A percentile compares a stretch with the other conserved stretches of the same genome.
Evolutionary conservation across 2,888 invertebrate species (phyloP).

Genomic region (Cerastis leucographa): DNA sequence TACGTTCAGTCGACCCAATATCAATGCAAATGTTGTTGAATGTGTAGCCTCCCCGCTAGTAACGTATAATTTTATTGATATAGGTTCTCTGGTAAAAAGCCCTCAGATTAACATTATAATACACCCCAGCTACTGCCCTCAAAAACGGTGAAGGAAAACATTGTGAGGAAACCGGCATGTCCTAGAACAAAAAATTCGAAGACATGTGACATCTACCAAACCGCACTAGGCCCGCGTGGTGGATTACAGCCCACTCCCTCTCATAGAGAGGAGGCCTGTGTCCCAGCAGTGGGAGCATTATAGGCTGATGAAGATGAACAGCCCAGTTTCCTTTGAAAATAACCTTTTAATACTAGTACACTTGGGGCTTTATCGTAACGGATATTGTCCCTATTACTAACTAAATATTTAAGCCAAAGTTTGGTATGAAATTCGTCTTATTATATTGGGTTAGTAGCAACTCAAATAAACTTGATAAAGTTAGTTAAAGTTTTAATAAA

Average conservation of each 20-base stretch:
- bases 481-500: conserved; percentile 40
- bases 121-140: too few species aligned
- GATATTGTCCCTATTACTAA: conserved; percentile 43
- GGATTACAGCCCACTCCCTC: too few species aligned
- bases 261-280: too few species aligned
- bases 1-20: conserved; percentile 57
- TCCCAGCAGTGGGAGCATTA: too few species aligned
- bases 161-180: too few species aligned
- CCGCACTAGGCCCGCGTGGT: too few species aligned
- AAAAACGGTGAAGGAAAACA: too few species aligned
- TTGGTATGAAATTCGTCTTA: conserved; percentile 37
- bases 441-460: conserved; percentile 38
- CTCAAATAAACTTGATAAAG: conserved; percentile 44
- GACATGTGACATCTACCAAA: too few species aligned
- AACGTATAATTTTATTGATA: conserved; percentile 46
- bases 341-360: conserved; percentile 43
- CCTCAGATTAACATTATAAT: conserved; percentile 38
- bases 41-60: conserved; percentile 30
- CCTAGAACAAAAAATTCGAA: too few species aligned
- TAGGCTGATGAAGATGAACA: too few species aligned
- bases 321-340: conserved; percentile 17
- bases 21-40: conserved; percentile 61
- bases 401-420: conserved; percentile 32
- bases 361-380: conserved; percentile 35
- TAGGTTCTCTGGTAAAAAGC: conserved; percentile 32